Base-by-base conservation (phyloP, 2,113 vertebrate species). In the Odocoileus virginianus region DNA sequence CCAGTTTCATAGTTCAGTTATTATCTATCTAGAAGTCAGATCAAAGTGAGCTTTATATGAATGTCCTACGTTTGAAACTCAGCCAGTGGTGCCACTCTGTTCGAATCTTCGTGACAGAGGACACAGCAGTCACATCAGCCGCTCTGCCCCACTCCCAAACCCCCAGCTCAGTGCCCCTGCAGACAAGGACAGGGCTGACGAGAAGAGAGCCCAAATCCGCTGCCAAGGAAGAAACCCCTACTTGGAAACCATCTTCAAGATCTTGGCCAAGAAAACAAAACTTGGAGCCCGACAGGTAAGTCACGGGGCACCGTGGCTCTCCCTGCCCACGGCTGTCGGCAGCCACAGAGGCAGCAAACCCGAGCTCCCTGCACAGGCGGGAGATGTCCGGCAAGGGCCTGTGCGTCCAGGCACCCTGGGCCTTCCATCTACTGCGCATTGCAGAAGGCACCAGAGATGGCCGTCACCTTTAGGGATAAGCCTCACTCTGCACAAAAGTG, bases 221-320 rank as follows among this genome's bases (percentile, higher is more conserved):
- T 88, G 30, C 89, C 94, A 60, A 84, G 54, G 28, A 87, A 40
- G 79, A 92, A 97, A 89, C n/a, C 85, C 87, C 89, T 95, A 67
- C 81, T 91, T 82, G 91, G 84, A 97, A 96, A 95, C 82, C 52
- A 21, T 71, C 87, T 79, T 95, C 71, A 52, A 82, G 93, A 87
- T 89, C 88, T 13, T 10, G 15, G 96, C 84, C 92, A 97, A 92
- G 36, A 94, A 96, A 92, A 95, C 79, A 92, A 40, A 93, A 84
- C 86, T 86, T 23, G 8, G 76, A 85, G 84, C 61, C 71, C 6
- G 3, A 54, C 81, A 84, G 2, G 43, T 30, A 71, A 93, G 90
- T 83, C 91, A 83, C 55, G 16, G 7, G 78, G 85, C 50, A 16
- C 50, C 5, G 16, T 6, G 6, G 45, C 67, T 57, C 8, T 6